Conservation (phyloP, 2,888 invertebrate species). For the Syritta pipiens region DNA sequence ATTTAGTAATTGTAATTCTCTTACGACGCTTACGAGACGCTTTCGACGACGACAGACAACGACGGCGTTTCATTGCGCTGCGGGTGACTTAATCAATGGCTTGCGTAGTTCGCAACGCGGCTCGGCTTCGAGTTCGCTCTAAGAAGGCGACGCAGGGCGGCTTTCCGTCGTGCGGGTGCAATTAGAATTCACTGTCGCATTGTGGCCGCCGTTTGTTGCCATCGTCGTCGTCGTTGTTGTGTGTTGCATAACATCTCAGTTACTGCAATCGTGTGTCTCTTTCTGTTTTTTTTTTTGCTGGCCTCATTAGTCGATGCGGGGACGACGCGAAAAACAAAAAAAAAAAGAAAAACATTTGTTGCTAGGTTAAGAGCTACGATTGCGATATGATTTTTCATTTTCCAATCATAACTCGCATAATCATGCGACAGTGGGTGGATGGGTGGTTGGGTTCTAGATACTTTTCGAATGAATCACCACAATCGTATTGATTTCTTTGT, state of each 20-base stretch:
- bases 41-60: too few species aligned
- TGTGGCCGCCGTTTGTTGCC: not conserved
- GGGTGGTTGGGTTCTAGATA: not conserved
- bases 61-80: slow-evolving; percentile 34
- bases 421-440: not conserved
- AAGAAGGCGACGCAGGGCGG: not conserved
- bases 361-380: slow-evolving; percentile 8
- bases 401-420: slow-evolving; percentile 5
- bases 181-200: slow-evolving; percentile 36
- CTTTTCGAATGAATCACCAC: slow-evolving; percentile 2
- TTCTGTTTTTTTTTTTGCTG: not conserved
- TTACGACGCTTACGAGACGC: slow-evolving; percentile 27
- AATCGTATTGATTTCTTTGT: slow-evolving; percentile 27
- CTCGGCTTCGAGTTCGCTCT: not conserved
- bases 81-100: slow-evolving; percentile 50
- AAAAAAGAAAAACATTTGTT: too few species aligned
- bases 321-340: too few species aligned
- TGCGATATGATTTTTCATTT: slow-evolving; percentile 4
- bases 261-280: slow-evolving; percentile 19
- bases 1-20: slow-evolving; percentile 52
- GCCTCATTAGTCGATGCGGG: slow-evolving; percentile 13
- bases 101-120: slow-evolving; percentile 11
- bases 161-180: slow-evolving; percentile 15
- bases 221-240: not conserved
- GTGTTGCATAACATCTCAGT: slow-evolving; percentile 54